Base-by-base conservation (phyloP, 1,140 invertebrate species). In the Solen grandis region DNA sequence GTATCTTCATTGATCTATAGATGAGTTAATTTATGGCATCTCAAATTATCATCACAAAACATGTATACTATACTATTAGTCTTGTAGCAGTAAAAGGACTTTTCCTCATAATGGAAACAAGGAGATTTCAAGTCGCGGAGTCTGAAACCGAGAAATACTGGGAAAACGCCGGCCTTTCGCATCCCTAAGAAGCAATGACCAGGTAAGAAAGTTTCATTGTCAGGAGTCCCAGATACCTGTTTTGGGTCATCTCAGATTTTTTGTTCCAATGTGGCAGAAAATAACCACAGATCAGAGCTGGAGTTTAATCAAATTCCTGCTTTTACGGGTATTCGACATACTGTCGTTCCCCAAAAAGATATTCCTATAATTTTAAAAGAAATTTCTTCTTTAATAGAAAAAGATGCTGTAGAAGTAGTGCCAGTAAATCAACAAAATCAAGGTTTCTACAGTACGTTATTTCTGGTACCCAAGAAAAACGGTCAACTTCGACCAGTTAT, bases 391-490 rank as follows among this genome's bases (percentile, higher is more conserved):
- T 62, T 78, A 16, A 35, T 82, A 50, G 27, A 38, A 66, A 84
- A 79, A 70, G 35, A 50, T 31, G 70, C 62, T 33, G 57, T 80
- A 77, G 69, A 83, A 68, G 41, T 27, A 65, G 57, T 78, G 0
- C 25, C 52, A 29, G 16, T 10, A 38, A 25, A 36, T 10, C 8
- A 72, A 31, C 1, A 8, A 3, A 27, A 66, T 22, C 57, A 38
- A 65, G 38, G 79, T 82, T 80, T 82, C 76, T 79, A 82, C 80
- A 81, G 80, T 72, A 81, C 81, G 14, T 65, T 83, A n/a, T 85
- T 85, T 57, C 57, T 82, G 16, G 72, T 79, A 19, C 80, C 75
- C 19, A 83, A 83, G 29, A 79, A 79, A 46, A 55, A 60, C 65
- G 70, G 55, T 1, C 25, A 75, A 55, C 8, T 81, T 10, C 69